These are phyloP conservation scores for Phaedon cochleariae DNA, from an alignment of 2,888 invertebrate genomes.

Conservation along the genomic window DNA sequence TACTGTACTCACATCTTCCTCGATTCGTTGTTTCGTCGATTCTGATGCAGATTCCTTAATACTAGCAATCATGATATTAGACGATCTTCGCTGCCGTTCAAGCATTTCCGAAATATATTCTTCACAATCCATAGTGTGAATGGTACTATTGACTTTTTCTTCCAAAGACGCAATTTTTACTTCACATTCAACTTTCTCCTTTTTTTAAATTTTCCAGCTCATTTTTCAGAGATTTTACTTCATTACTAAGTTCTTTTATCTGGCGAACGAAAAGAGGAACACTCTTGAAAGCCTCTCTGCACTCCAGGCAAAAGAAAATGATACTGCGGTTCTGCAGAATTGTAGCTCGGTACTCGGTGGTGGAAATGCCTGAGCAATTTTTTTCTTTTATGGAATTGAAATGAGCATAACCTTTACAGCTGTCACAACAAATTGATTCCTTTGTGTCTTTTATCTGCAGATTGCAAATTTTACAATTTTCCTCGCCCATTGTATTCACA, in stretches of 20 bases:
- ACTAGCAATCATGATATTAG: background rate
- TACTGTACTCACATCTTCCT: too few species aligned
- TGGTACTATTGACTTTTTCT: background rate
- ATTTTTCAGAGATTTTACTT: too few species aligned
- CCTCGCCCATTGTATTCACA: background rate
- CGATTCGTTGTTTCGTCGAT: too few species aligned
- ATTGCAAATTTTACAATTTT: slow-evolving; percentile 9
- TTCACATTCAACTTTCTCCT: too few species aligned
- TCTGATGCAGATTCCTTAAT: too few species aligned
- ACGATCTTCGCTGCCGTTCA: too few species aligned
- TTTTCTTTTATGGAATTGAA: slow-evolving; percentile 10
- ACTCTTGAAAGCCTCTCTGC: too few species aligned
- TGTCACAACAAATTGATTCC: background rate
- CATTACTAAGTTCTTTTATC: too few species aligned
- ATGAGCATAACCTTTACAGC: slow-evolving; percentile 7
- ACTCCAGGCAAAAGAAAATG: too few species aligned
- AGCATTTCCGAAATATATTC: background rate
- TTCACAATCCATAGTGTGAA: background rate
- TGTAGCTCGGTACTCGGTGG: background rate
- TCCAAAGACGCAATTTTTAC: background rate
- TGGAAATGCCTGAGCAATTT: slow-evolving; percentile 8
- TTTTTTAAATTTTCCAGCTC: too few species aligned
- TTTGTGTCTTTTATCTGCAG: slow-evolving; percentile 1
- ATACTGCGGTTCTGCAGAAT: too few species aligned
- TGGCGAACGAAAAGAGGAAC: too few species aligned